Conservation (phyloP, 2,113 vertebrate species). For the Poecilia latipinna region DNA sequence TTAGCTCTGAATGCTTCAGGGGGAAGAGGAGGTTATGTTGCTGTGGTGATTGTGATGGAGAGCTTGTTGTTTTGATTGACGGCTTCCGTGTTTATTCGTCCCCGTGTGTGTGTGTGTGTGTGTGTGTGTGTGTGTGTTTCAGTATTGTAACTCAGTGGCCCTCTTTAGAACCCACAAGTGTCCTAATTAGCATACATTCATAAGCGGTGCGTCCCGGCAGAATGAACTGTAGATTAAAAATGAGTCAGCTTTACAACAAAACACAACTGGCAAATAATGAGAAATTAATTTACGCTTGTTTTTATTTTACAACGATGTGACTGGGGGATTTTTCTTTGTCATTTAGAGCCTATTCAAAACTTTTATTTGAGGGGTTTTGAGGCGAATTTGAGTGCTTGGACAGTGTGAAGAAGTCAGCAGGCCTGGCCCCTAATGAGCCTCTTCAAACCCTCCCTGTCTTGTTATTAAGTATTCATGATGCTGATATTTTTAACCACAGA, state of each 20-base stretch:
- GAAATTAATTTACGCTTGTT: slow-evolving; percentile 1
- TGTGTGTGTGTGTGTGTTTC: slow-evolving; percentile 28
- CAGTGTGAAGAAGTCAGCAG: slow-evolving; percentile 6
- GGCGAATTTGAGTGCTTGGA: slow-evolving; percentile 25
- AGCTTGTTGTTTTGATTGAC: slow-evolving; percentile 39
- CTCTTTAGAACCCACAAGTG: slow-evolving; percentile 49
- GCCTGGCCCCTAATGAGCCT: slow-evolving; percentile 42
- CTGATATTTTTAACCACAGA: slow-evolving; percentile 71
- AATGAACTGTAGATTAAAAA: slow-evolving; percentile 25
- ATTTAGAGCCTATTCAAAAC: slow-evolving; percentile 12
- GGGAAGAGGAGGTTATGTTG: slow-evolving; percentile 33
- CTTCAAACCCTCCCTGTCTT: slow-evolving; percentile 22
- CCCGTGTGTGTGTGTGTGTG: not conserved
- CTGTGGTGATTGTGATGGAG: slow-evolving; percentile 36
- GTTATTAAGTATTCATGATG: slow-evolving; percentile 67
- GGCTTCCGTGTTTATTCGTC: slow-evolving; percentile 8
- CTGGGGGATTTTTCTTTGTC: slow-evolving; percentile 13
- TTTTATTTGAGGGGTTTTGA: not conserved
- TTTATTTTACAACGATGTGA: slow-evolving; percentile 1
- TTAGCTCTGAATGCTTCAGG: slow-evolving; percentile 10
- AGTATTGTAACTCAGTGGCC: slow-evolving; percentile 33
- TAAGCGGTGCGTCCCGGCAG: slow-evolving; percentile 34
- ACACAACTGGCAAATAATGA: not conserved
- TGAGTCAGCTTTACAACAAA: slow-evolving; percentile 3
- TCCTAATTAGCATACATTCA: slow-evolving; percentile 51